phyloP scores from a whole-genome alignment of 2,113 vertebrate species.

The Planiliza haematocheilus region DNA sequence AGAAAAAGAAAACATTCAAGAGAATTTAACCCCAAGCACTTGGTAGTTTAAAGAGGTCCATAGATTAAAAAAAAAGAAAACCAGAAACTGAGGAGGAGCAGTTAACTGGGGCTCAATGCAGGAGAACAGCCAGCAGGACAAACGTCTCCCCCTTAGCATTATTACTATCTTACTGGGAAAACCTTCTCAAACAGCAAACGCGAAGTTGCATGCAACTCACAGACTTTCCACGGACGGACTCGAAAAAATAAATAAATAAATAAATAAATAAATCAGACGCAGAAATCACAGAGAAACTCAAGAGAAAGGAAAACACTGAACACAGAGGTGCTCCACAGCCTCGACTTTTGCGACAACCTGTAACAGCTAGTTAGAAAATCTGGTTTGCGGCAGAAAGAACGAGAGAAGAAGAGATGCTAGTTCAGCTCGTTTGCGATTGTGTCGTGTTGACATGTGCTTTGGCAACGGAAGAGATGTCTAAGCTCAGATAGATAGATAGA shows the following conservation, averaged over 20 bases:
- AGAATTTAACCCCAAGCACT: constrained; percentile 58
- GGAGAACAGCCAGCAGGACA: constrained; percentile 24
- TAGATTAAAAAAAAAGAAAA: constrained; percentile 1
- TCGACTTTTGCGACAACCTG: constrained; percentile 21
- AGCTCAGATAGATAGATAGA: constrained; percentile 21
- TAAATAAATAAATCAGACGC: constrained; percentile 16
- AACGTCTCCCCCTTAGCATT: not conserved
- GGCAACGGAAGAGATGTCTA: constrained; percentile 32
- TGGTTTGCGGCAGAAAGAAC: not conserved
- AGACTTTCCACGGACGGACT: constrained; percentile 40
- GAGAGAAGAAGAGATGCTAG: not conserved
- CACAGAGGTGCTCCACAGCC: constrained; percentile 11
- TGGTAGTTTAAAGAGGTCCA: constrained; percentile 40
- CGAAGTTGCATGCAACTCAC: constrained; percentile 55
- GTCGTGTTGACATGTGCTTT: constrained; percentile 51
- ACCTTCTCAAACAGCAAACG: constrained; percentile 21
- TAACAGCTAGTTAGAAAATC: constrained; percentile 2
- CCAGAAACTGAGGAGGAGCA: constrained; percentile 1
- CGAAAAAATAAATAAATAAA: constrained; percentile 4
- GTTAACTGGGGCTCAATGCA: not conserved
- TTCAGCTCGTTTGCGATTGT: constrained; percentile 4
- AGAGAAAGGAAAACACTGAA: constrained; percentile 20
- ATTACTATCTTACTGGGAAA: not conserved
- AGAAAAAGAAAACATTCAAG: constrained; percentile 12
- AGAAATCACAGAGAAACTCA: constrained; percentile 6